These are phyloP conservation scores for Trinorchestia longiramus DNA, from an alignment of 1,140 invertebrate species.

Conservation along the genomic window DNA sequence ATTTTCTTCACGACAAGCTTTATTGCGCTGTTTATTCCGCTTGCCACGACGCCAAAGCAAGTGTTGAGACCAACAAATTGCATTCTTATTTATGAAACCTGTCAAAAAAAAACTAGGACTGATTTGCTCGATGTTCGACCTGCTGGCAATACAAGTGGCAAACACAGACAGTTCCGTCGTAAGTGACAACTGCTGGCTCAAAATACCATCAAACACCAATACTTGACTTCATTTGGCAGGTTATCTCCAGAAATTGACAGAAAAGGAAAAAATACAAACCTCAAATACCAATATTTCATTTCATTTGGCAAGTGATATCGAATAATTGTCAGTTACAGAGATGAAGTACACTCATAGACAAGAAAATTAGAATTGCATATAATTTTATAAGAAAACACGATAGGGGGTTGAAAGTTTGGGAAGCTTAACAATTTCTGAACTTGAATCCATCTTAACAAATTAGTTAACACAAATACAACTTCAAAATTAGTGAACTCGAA, in stretches of 20 bases:
- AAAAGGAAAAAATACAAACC: too few relatives aligned
- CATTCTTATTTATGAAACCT: not conserved
- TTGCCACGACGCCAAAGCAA: not conserved
- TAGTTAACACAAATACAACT: too few relatives aligned
- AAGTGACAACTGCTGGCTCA: not conserved
- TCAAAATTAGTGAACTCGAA: too few relatives aligned
- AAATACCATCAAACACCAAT: not conserved
- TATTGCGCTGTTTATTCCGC: not conserved
- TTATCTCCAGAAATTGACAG: not conserved
- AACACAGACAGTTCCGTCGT: not conserved
- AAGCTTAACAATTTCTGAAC: too few relatives aligned
- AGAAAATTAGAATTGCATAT: not conserved
- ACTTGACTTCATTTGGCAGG: not conserved
- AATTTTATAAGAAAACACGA: not conserved
- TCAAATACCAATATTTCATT: too few relatives aligned
- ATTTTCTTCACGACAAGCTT: not conserved
- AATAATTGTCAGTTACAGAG: not conserved
- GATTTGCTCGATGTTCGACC: not conserved
- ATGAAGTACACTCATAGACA: not conserved
- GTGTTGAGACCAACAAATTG: not conserved
- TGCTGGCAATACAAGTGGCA: not conserved
- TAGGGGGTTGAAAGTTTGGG: not conserved
- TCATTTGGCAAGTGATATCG: too few relatives aligned
- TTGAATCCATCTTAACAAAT: too few relatives aligned
- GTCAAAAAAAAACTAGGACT: not conserved